Evolutionary conservation across 2,113 vertebrate species (phyloP), one percentile per base, ranked within the genome.

Genomic region (Scalopus aquaticus): DNA sequence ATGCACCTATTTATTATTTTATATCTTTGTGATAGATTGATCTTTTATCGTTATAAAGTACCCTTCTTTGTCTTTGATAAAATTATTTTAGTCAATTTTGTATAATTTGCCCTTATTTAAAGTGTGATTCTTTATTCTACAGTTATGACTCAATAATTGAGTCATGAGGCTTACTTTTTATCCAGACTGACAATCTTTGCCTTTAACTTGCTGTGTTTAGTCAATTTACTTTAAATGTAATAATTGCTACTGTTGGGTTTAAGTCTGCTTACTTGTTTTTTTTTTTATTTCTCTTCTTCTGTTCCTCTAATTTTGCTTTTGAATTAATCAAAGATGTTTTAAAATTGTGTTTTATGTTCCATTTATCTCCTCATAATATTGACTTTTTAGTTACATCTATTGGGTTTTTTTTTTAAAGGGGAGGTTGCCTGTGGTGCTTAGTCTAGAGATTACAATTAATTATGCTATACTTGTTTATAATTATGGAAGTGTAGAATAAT

Each of bases 21-120:
- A 30, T 54, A n/a, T 67, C n/a, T 92, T 92, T 6, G 17, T 83
- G 10, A 60, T 51, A 0, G 8, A 7, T 56, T 90, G 69, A 70
- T 8, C 26, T 24, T 67, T 65, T 72, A 56, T 77, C 19, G 30
- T 79, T 81, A 94, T 64, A 56, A 90, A 90, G 56, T 80, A 35
- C 46, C 11, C 22, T 13, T 69, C 5, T 76, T 58, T 83, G 51
- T 88, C 44, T 91, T 42, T 64, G 35, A 3, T 35, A 88, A 16
- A 13, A 62, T 20, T 88, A 30, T 79, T 83, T 88, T 83, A 87
- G 44, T 51, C 9, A 73, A 39, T 54, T 83, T 84, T 42, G 5
- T 78, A n/a, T 82, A 24, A 42, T 73, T 78, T 90, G 5, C 83
- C 32, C 81, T 85, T 88, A 80, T 81, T 78, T 88, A 51, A 92